Base-by-base conservation (phyloP, 1,140 invertebrate species). In the Bombus haemorrhoidalis region DNA sequence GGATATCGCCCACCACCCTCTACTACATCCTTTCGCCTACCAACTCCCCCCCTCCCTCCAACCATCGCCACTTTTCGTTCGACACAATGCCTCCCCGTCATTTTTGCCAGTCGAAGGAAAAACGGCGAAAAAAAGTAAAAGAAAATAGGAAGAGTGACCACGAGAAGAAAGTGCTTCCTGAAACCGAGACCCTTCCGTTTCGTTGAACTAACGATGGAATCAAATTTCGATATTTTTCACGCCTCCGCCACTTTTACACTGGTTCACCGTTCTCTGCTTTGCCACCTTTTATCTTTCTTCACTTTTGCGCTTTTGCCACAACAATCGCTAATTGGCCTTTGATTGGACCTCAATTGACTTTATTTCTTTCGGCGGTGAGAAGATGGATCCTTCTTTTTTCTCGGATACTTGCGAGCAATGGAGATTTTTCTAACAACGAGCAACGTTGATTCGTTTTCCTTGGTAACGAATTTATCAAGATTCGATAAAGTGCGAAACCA, bases 71-170 rank as follows among this genome's bases (percentile, higher is more conserved):
- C 76, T 64, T 57, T 43, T 80, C 76, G 62, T 72, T 71, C 82
- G 78, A 69, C 69, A 85, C 83, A 85, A 85, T 71, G 78, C 77
- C 22, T n/a, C 77, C 57, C 25, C 83, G 78, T 85, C 83, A 85
- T 71, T 85, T 85, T 85, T 81, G 34, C 41, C 34, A 34, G 78
- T 32, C 69, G 41, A 74, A 68, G 77, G 32, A 39, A 39, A 80
- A 71, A 80, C 73, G 81, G 15, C 8, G 66, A 41, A 1, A 71
- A 43, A 78, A 28, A 73, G 68, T 10, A 57, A 71, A 62, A 75
- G n/a, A 75, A 85, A 85, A 75, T 75, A 68, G 34, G 6, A 68
- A 34, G 32, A 74, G 47, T 13, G 57, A 3, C 53, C 77, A 39
- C 41, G 57, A 34, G 82, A 79, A 57, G 82, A 41, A 72, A 59